Percentiles rank a stretch among this genome's conserved stretches.
These are phyloP conservation scores for Microplitis manilae DNA, from an alignment of 2,888 invertebrate genomes.

Conservation along the genomic window DNA sequence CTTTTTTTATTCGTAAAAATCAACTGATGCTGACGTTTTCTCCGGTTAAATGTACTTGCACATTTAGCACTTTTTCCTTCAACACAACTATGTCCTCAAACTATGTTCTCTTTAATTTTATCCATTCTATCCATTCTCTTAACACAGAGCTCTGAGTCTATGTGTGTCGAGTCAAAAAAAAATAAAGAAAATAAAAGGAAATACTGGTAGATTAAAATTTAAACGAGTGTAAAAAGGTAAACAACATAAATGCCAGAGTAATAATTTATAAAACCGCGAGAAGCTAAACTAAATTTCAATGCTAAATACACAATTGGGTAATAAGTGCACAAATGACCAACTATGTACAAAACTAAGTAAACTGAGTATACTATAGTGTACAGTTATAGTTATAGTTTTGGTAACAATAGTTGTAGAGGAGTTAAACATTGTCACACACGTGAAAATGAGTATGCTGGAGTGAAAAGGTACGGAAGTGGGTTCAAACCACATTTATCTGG, in stretches of 20 bases:
- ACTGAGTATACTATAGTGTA: slow-evolving; percentile 11
- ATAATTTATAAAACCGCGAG: not conserved
- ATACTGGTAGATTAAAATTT: not conserved
- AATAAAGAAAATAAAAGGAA: not conserved
- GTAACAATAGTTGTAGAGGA: not conserved
- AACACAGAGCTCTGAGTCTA: too few species aligned
- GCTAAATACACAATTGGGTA: slow-evolving; percentile 27
- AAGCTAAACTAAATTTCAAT: slow-evolving; percentile 28
- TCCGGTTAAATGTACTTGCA: not conserved
- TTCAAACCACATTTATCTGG: slow-evolving; percentile 43
- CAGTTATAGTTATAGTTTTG: slow-evolving; percentile 3
- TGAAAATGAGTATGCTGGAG: not conserved
- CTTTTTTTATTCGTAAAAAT: not conserved
- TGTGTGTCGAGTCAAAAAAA: not conserved
- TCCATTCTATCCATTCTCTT: not conserved
- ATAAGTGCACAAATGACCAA: slow-evolving; percentile 26
- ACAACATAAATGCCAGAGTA: not conserved
- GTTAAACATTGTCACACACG: slow-evolving; percentile 25
- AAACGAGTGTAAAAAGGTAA: not conserved
- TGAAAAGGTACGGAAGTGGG: slow-evolving; percentile 12
- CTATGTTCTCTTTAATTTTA: slow-evolving; percentile 1
- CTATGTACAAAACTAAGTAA: slow-evolving; percentile 24
- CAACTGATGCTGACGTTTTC: slow-evolving; percentile 10
- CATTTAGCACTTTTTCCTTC: slow-evolving; percentile 8
- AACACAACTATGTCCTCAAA: not conserved